phyloP scores from a whole-genome alignment of 2,888 invertebrate genomes.

The Drosophila kuntzei region DNA sequence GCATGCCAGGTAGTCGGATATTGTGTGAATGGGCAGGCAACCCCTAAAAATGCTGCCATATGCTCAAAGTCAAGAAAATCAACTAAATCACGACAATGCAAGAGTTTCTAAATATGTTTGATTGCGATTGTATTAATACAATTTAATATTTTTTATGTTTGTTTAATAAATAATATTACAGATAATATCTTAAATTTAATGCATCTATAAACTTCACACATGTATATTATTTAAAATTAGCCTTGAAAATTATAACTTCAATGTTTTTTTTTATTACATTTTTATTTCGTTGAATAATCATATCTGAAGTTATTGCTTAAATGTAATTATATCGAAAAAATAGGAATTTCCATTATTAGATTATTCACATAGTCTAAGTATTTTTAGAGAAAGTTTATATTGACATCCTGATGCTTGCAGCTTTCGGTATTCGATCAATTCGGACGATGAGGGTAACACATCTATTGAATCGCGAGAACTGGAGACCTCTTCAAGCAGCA shows the following conservation, averaged over 20 bases:
- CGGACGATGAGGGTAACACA: conserved; percentile 79
- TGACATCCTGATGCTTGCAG: conserved; percentile 49
- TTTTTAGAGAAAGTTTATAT: background rate
- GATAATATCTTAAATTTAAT: background rate
- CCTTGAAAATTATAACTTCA: too few relatives aligned
- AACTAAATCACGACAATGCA: conserved; percentile 5
- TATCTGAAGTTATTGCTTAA: too few relatives aligned
- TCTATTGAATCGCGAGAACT: conserved; percentile 67
- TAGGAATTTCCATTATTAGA: background rate
- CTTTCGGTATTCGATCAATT: conserved; percentile 82
- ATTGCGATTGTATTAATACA: too few relatives aligned
- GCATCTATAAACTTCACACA: too few relatives aligned
- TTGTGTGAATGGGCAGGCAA: conserved; percentile 17
- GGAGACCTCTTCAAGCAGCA: conserved; percentile 20
- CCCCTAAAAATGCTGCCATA: conserved; percentile 45
- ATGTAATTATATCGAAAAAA: too few relatives aligned
- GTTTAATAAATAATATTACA: background rate
- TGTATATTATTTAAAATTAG: too few relatives aligned
- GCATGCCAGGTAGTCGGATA: conserved; percentile 51
- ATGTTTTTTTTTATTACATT: too few relatives aligned
- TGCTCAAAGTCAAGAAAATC: conserved; percentile 19
- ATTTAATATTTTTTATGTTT: background rate
- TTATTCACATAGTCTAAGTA: background rate
- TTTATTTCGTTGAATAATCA: too few relatives aligned
- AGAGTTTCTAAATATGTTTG: too few relatives aligned